Percentiles rank a stretch among this genome's conserved stretches.
phyloP scores from a whole-genome alignment of 2,888 invertebrate species.

The Hirudinaria manillensis region DNA sequence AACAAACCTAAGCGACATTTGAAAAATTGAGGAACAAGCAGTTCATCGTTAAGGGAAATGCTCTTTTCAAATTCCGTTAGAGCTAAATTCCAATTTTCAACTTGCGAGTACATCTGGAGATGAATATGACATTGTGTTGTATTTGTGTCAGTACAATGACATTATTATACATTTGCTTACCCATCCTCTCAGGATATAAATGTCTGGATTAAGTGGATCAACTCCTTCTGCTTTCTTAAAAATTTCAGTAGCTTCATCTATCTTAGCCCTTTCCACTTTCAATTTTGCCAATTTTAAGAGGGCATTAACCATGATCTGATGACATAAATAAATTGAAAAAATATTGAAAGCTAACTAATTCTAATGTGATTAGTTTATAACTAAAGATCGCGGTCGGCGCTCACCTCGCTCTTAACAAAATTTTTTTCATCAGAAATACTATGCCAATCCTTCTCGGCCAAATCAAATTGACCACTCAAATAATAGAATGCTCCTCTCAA shows the following conservation, averaged over 20 bases:
- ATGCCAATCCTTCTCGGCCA: slow-evolving; percentile 60
- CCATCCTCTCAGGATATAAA: slow-evolving; percentile 83
- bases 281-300: slow-evolving; percentile 80
- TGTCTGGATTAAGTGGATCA: slow-evolving; percentile 75
- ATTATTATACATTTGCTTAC: slow-evolving; percentile 54
- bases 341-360: too few relatives aligned
- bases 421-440: slow-evolving; percentile 41
- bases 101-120: slow-evolving; percentile 70
- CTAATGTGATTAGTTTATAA: too few relatives aligned
- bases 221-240: slow-evolving; percentile 71
- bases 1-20: slow-evolving; percentile 69
- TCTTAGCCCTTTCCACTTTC: slow-evolving; percentile 65
- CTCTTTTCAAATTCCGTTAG: slow-evolving; percentile 76
- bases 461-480: slow-evolving; percentile 61
- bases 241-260: slow-evolving; percentile 65
- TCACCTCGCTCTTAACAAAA: slow-evolving; percentile 33
- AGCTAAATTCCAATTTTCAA: slow-evolving; percentile 76
- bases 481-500: slow-evolving; percentile 77
- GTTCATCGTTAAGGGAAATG: slow-evolving; percentile 73
- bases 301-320: slow-evolving; percentile 65
- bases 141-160: not conserved
- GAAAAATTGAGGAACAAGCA: slow-evolving; percentile 79
- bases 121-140: too few relatives aligned
- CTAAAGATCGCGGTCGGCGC: not conserved
- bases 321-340: slow-evolving; percentile 3